Evolutionary conservation across 2,113 vertebrate species (phyloP).

Genomic region (Candoia aspera): DNA sequence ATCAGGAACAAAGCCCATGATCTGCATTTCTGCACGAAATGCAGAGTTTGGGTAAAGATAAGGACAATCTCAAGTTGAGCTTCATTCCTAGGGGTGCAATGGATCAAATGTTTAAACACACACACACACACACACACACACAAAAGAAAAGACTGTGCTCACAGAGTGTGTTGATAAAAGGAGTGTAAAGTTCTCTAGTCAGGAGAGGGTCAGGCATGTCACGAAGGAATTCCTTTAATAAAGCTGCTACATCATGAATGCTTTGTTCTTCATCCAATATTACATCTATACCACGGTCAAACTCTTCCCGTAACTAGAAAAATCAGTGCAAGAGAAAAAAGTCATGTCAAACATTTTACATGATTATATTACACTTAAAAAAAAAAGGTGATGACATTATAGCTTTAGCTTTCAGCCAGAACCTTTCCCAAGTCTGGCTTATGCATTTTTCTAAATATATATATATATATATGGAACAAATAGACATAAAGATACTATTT

Average conservation of each 20-base stretch:
- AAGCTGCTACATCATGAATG: constrained; percentile 92
- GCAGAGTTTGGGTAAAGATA: not conserved
- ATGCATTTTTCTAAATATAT: not conserved
- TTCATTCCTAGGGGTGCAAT: not conserved
- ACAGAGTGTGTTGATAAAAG: constrained; percentile 94
- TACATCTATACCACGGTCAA: constrained; percentile 91
- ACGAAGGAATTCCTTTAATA: constrained; percentile 95
- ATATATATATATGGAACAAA: not conserved
- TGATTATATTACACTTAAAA: not conserved
- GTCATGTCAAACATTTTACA: constrained; percentile 13
- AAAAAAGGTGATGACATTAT: not conserved
- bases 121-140: not conserved
- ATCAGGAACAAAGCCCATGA: not conserved
- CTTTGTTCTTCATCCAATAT: constrained; percentile 90
- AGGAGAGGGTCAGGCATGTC: constrained; percentile 96
- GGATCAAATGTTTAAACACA: not conserved
- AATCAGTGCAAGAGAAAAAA: constrained; percentile 21
- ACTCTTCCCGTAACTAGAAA: constrained; percentile 90
- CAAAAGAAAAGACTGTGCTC: constrained; percentile 62
- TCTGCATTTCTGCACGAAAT: too few species aligned
- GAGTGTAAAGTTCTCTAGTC: constrained; percentile 92
- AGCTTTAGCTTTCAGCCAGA: not conserved
- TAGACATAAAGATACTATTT: not conserved
- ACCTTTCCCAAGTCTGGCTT: not conserved
- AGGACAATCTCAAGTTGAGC: not conserved